These are phyloP conservation scores for Petrocephalus zakoni DNA, from an alignment of 2,113 vertebrate genomes.

Conservation along the genomic window DNA sequence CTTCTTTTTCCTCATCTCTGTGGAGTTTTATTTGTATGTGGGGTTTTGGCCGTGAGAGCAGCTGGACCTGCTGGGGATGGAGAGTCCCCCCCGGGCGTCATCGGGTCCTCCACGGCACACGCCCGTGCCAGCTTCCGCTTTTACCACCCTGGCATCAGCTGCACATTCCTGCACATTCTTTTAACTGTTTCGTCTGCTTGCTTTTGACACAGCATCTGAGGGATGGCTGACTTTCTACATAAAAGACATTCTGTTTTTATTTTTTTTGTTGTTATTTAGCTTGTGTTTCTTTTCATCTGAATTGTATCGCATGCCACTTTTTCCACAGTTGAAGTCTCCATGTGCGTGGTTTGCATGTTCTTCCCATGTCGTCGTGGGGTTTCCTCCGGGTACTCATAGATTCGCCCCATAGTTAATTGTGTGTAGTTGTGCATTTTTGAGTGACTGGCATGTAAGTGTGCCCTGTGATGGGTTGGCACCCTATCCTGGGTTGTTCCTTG, in stretches of 20 bases:
- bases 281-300: not conserved
- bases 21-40: not conserved
- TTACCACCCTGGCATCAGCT: not conserved
- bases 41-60: not conserved
- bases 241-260: not conserved
- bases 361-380: not conserved
- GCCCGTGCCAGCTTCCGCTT: not conserved
- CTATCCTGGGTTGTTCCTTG: not conserved
- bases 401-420: not conserved
- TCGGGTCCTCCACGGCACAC: not conserved
- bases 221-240: not conserved
- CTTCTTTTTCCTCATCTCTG: not conserved
- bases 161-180: not conserved
- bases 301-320: not conserved
- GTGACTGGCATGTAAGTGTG: not conserved
- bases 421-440: not conserved
- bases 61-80: not conserved
- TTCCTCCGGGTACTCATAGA: not conserved
- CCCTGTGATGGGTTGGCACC: not conserved
- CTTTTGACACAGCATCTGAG: not conserved
- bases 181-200: not conserved
- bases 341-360: not conserved
- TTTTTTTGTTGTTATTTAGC: not conserved
- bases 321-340: not conserved
- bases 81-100: not conserved